Base-by-base conservation (phyloP, 2,888 invertebrate species). In the Campaea margaritaria region DNA sequence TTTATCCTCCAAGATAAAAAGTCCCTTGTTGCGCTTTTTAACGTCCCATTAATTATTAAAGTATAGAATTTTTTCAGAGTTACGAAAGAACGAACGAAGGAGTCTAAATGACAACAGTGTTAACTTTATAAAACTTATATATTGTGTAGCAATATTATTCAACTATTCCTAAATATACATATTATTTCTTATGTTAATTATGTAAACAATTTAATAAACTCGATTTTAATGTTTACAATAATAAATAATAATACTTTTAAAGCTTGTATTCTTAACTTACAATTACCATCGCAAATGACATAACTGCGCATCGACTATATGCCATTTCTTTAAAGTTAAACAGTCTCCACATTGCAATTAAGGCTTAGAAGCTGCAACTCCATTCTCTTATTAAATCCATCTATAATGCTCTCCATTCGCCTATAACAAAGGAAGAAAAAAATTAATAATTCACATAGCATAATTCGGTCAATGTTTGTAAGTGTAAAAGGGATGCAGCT, bases 321-420 rank as follows among this genome's bases (percentile, higher is more conserved):
- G 28, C 39, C 31, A 48, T 46, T 10, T 27, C 21, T 27, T 10
- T 9, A 15, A 28, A 55, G 48, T 76, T 80, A 91, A 52, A 91
- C 83, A 68, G 85, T 89, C 78, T 91, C 89, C 78, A 89, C 81
- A 62, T 87, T 85, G 66, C 89, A 87, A 68, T 92, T 91, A 48
- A 96, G 94, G 79, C 95, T 95, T 57, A 94, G 89, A 48, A 96
- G 83, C 77, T 96, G 96, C 36, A 96, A 88, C 72, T 93, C 94
- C 96, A 96, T 96, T 64, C 93, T 88, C 31, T 93, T 93, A 75
- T 94, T 94, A 65, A 95, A 94, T 39, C 93, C 93, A 48, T 92
- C 89, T 36, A 96, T 85, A 55, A 96, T 93, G 54, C 91, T 93
- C 64, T 95, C 94, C 73, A 95, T 93, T 38, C 94, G 88, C 74